These are phyloP conservation scores for Gila robusta DNA, from an alignment of 2,797 vertebrate species.

Conservation along the genomic window DNA sequence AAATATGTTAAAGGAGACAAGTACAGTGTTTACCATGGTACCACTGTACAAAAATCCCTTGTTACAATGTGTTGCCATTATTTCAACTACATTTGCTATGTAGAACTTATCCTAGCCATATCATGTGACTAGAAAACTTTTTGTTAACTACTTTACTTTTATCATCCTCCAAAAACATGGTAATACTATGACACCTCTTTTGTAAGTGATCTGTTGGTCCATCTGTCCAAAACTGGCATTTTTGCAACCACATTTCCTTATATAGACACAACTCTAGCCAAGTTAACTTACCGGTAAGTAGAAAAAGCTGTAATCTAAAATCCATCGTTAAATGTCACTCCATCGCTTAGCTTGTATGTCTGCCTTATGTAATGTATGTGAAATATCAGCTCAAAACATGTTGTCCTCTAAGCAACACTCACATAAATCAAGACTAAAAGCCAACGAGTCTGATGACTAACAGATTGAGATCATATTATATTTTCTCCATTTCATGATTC, in stretches of 20 bases:
- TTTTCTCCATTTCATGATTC: neutral
- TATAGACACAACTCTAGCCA: slow-evolving; percentile 4
- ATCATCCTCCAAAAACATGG: neutral
- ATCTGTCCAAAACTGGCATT: slow-evolving; percentile 14
- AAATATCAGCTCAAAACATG: slow-evolving; percentile 2
- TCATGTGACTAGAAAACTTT: neutral
- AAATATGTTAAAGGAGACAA: too few relatives aligned
- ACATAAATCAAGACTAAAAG: slow-evolving; percentile 25
- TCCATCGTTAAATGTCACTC: slow-evolving; percentile 27
- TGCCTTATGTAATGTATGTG: slow-evolving; percentile 23
- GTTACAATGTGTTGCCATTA: neutral
- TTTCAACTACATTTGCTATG: neutral
- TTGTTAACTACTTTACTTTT: too few relatives aligned
- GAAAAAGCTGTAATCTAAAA: slow-evolving; percentile 36
- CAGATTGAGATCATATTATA: slow-evolving; percentile 5
- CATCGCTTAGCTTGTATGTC: neutral
- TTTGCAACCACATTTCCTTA: slow-evolving; percentile 18
- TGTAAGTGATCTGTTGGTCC: neutral
- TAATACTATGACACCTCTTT: neutral
- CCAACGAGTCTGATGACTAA: neutral
- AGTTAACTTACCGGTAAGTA: neutral
- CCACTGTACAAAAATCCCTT: neutral
- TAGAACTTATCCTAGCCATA: neutral
- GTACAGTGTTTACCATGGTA: too few relatives aligned
- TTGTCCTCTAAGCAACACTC: neutral